Evolutionary conservation across 37 sponge, comb jelly and placozoan species (phyloP).

Genomic region (Chondrosia reniformis): DNA sequence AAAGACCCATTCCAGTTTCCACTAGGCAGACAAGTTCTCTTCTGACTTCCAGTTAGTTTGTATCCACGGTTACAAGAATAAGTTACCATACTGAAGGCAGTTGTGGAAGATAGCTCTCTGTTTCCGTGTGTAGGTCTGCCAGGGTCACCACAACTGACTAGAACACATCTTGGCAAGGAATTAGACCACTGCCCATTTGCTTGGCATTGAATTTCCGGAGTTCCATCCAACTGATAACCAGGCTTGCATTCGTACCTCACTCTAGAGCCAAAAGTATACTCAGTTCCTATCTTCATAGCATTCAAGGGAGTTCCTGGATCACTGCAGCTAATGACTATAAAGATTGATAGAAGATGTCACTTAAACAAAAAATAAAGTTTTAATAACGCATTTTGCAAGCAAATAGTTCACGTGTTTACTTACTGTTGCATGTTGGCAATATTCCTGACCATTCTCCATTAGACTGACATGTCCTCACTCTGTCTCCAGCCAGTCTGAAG

Average conservation of each 20-base stretch:
- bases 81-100: constrained; percentile 17
- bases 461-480: constrained; percentile 1
- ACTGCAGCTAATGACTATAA: constrained; percentile 16
- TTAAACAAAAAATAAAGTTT: no score
- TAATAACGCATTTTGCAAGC: no score
- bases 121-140: constrained; percentile 33
- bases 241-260: constrained; percentile 42
- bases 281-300: background rate
- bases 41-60: constrained; percentile 4
- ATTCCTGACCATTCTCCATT: constrained; percentile 14
- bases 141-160: constrained; percentile 43
- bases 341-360: no score
- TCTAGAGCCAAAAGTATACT: constrained; percentile 14
- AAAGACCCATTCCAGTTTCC: constrained; percentile 39
- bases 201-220: constrained; percentile 4
- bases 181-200: constrained; percentile 35
- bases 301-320: constrained; percentile 11
- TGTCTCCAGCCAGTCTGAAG: background rate
- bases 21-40: constrained; percentile 20
- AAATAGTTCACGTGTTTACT: no score
- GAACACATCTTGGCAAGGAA: constrained; percentile 38
- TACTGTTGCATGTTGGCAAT: background rate
- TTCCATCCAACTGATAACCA: constrained; percentile 36
- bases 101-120: background rate
- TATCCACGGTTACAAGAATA: constrained; percentile 50